Base-by-base conservation (phyloP, 2,888 invertebrate genomes). In the Archaeoteleia sp. region DNA sequence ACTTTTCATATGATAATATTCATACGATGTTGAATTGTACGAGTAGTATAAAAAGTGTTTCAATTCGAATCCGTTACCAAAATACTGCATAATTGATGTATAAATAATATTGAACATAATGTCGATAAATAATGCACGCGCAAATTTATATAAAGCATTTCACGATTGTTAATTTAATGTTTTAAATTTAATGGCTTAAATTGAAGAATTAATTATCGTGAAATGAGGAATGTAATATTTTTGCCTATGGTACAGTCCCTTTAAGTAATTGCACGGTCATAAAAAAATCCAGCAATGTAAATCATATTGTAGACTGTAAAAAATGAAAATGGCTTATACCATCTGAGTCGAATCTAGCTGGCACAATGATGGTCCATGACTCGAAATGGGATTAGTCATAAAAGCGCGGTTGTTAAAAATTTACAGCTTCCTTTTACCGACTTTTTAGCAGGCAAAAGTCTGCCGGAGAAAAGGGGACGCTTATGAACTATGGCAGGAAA, bases 341-440 rank as follows among this genome's bases (percentile, higher is more conserved):
- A 54, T 53, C 29, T 17, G 34, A 34, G 34, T 34, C 53, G 61
- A 54, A 54, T 54, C 35, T 40, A 46, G 39, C 32, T 23, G 27
- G 46, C 61, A 46, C 48, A 62, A 54, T 54, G 62, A 62, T 54
- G 37, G 42, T 42, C 42, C 48, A 35, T 54, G 53, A 42, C 54
- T 62, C 17, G 48, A 54, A 62, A 42, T 48, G 42, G 48, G 54
- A 62, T 62, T 62, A 65, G 51, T 53, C 65, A 23, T 58, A 65
- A 65, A 65, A 57, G 40, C 25, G 13, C 14, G 53, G 58, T 35
- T 48, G 57, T 66, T 54, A 66, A 60, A 60, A 66, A 49, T 54
- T 60, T 66, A 58, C 40, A 32, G 65, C 53, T 12, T 13, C 42
- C 40, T 53, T 66, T 63, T 43, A 49, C 51, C 32, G 57, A 51